These are phyloP conservation scores for Phocoena phocoena DNA, from an alignment of 2,113 vertebrate genomes.

Conservation along the genomic window DNA sequence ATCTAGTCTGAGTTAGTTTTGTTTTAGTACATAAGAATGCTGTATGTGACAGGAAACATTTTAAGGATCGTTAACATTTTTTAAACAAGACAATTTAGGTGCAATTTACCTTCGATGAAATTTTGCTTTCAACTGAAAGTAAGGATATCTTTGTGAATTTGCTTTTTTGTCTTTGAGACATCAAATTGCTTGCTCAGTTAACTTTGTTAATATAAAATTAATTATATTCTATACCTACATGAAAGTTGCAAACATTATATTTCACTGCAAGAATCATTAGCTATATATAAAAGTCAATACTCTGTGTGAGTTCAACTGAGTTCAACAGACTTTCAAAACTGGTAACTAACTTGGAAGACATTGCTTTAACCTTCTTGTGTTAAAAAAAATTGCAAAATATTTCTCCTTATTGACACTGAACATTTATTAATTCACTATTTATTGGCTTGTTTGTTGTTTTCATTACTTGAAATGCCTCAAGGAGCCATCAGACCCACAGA, in stretches of 20 bases:
- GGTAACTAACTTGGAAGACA: conserved; percentile 50
- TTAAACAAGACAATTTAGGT: not conserved
- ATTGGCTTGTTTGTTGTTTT: conserved; percentile 60
- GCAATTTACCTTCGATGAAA: not conserved
- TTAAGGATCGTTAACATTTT: conserved; percentile 13
- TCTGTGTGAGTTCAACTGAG: conserved; percentile 37
- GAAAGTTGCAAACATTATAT: not conserved
- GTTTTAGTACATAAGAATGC: not conserved
- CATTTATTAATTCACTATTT: conserved; percentile 66
- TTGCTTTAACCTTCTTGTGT: conserved; percentile 56
- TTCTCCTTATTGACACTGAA: conserved; percentile 24
- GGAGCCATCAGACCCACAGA: conserved; percentile 49
- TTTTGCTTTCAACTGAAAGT: not conserved
- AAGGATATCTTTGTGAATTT: conserved; percentile 25
- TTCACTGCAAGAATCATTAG: conserved; percentile 6
- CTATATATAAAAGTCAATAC: not conserved
- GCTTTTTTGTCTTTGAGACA: not conserved
- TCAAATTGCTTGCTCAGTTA: conserved; percentile 4
- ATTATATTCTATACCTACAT: not conserved
- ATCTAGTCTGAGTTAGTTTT: not conserved
- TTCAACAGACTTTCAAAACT: conserved; percentile 36
- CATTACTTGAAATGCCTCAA: conserved; percentile 58
- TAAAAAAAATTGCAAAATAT: conserved; percentile 39
- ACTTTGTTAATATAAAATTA: not conserved
- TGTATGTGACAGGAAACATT: not conserved